These are phyloP conservation scores for Cavia porcellus DNA, from an alignment of 2,113 vertebrate species.

Conservation along the genomic window DNA sequence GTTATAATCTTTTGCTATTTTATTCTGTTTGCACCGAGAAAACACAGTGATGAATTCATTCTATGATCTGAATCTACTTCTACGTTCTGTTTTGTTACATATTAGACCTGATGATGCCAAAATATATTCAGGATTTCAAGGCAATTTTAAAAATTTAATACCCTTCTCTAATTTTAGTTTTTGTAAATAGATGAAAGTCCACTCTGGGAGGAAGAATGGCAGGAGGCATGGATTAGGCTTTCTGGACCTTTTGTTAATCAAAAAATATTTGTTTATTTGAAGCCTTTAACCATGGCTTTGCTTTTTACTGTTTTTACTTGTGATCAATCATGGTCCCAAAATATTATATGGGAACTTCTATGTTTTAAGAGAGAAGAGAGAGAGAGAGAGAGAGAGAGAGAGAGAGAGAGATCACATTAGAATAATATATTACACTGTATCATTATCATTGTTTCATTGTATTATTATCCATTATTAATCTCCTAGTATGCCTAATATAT, in stretches of 20 bases:
- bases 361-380: neutral
- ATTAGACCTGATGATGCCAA: neutral
- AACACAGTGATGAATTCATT: neutral
- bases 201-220: neutral
- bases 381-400: neutral
- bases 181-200: neutral
- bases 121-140: neutral
- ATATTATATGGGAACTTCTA: neutral
- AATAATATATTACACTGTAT: neutral
- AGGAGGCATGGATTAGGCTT: neutral
- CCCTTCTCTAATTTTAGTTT: conserved; percentile 25
- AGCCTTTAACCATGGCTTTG: neutral
- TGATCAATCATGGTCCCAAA: neutral
- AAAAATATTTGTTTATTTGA: neutral
- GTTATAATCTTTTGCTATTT: neutral
- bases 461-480: neutral
- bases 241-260: neutral
- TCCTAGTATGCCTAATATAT: neutral
- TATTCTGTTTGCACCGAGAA: neutral
- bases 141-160: neutral
- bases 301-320: neutral
- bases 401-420: neutral
- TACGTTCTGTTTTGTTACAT: neutral
- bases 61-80: neutral
- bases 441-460: neutral